A percentile compares a stretch with the other conserved stretches of the same genome.
phyloP scores from a whole-genome alignment of 1,140 invertebrate genomes.

The Chelonus insularis region DNA sequence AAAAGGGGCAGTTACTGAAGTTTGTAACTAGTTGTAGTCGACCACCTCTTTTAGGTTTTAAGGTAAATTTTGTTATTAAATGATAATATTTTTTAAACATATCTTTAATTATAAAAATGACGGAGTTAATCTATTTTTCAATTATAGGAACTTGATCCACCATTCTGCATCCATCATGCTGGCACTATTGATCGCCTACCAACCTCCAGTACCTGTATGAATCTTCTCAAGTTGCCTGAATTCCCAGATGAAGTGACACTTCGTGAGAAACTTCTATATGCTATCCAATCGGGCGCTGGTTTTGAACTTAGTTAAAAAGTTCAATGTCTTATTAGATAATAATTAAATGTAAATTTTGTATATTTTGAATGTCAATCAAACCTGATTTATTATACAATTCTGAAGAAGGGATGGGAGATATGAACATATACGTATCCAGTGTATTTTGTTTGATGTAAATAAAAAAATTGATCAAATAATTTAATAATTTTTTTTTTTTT shows the following conservation, averaged over 20 bases:
- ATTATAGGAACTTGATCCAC: conserved; percentile 84
- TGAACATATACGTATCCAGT: no score
- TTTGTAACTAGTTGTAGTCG: conserved; percentile 97
- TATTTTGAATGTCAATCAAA: no score
- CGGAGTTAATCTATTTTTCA: conserved; percentile 8
- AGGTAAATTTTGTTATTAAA: conserved; percentile 73
- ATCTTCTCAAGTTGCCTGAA: conserved; percentile 93
- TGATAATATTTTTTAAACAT: conserved; percentile 4
- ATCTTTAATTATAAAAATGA: conserved; percentile 6
- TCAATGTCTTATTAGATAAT: no score
- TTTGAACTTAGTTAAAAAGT: conserved; percentile 91
- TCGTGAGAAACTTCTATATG: conserved; percentile 85
- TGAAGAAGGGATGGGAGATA: no score
- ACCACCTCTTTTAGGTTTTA: conserved; percentile 96
- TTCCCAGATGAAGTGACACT: conserved; percentile 79
- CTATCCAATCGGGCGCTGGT: conserved; percentile 91
- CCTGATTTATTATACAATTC: no score
- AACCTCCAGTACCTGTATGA: conserved; percentile 96
- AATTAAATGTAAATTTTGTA: no score
- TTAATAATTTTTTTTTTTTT: no score
- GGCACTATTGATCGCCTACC: conserved; percentile 86
- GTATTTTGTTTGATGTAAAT: no score
- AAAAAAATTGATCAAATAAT: no score
- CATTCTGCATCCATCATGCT: conserved; percentile 92
- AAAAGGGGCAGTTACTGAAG: conserved; percentile 86